Evolutionary conservation across 1,140 invertebrate species (phyloP).

Genomic region (Calliopsis andreniformis): DNA sequence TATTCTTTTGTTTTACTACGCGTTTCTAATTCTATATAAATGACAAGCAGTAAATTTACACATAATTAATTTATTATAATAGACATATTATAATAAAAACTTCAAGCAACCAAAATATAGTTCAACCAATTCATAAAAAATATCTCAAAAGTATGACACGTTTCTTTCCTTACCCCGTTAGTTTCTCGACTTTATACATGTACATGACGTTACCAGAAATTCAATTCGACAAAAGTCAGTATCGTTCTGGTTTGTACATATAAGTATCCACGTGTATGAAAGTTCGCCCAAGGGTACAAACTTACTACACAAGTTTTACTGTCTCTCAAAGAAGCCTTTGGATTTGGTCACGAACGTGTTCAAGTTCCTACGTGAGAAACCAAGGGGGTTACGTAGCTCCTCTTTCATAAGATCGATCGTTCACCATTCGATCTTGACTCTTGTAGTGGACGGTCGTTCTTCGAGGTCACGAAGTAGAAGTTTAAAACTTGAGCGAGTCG

Average conservation of each 20-base stretch:
- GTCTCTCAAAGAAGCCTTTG: constrained; percentile 15
- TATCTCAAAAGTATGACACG: no score
- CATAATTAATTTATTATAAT: no score
- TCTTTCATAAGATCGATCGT: constrained; percentile 18
- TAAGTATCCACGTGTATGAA: neutral
- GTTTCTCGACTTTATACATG: constrained; percentile 1
- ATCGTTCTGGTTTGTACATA: neutral
- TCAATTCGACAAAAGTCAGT: neutral
- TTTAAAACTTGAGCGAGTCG: neutral
- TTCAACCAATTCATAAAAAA: no score
- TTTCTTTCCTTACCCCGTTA: neutral
- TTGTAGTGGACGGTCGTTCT: neutral
- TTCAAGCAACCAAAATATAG: no score
- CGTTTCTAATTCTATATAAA: no score
- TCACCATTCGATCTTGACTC: constrained; percentile 14
- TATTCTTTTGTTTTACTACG: no score
- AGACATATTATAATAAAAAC: no score
- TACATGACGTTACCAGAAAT: constrained; percentile 16
- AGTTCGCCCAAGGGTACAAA: neutral
- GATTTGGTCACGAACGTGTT: constrained; percentile 11
- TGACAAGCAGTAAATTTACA: no score
- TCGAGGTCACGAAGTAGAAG: neutral
- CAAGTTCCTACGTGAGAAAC: constrained; percentile 19
- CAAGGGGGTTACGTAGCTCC: neutral
- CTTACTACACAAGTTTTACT: constrained; percentile 8